Percentiles rank a stretch among this genome's conserved stretches.
These are phyloP conservation scores for Myripristis murdjan DNA, from an alignment of 2,797 vertebrate species.

Conservation along the genomic window DNA sequence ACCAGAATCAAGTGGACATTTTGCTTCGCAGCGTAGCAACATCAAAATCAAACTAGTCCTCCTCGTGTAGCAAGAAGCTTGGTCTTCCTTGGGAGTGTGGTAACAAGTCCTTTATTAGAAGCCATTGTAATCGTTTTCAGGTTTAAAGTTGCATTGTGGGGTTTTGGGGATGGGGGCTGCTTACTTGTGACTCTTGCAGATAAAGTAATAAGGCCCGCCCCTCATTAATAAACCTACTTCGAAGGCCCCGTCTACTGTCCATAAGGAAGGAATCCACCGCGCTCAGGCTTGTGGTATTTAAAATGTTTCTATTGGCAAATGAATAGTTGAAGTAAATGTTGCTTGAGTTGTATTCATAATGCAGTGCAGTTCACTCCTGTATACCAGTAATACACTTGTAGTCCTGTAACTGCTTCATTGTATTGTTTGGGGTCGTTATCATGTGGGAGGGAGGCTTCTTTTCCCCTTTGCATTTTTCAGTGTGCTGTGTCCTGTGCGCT, in stretches of 20 bases:
- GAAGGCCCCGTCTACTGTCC: slow-evolving; percentile 72
- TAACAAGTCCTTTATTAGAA: slow-evolving; percentile 79
- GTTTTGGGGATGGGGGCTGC: slow-evolving; percentile 74
- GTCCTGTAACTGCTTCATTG: slow-evolving; percentile 56
- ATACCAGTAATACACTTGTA: slow-evolving; percentile 58
- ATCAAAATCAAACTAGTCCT: slow-evolving; percentile 72
- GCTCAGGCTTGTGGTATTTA: slow-evolving; percentile 81
- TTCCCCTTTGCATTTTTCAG: slow-evolving; percentile 86
- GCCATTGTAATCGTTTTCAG: slow-evolving; percentile 68
- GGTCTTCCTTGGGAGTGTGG: slow-evolving; percentile 69
- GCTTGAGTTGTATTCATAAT: slow-evolving; percentile 49
- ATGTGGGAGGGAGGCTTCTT: slow-evolving; percentile 80
- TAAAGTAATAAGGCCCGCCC: slow-evolving; percentile 73
- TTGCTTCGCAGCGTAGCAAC: slow-evolving; percentile 77
- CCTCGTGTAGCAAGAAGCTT: slow-evolving; percentile 70
- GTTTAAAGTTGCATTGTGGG: slow-evolving; percentile 75
- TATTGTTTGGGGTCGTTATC: slow-evolving; percentile 60
- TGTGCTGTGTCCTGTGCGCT: slow-evolving; percentile 87
- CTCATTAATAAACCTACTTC: slow-evolving; percentile 67
- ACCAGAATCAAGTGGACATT: slow-evolving; percentile 75
- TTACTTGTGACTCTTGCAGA: slow-evolving; percentile 88
- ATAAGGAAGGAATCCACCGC: slow-evolving; percentile 75
- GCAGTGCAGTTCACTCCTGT: slow-evolving; percentile 50
- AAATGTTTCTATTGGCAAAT: slow-evolving; percentile 72
- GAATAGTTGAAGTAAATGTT: slow-evolving; percentile 50